A percentile compares a stretch with the other conserved stretches of the same genome.
Evolutionary conservation across 2,888 invertebrate species (phyloP).

Genomic region (Drosophila dives): DNA sequence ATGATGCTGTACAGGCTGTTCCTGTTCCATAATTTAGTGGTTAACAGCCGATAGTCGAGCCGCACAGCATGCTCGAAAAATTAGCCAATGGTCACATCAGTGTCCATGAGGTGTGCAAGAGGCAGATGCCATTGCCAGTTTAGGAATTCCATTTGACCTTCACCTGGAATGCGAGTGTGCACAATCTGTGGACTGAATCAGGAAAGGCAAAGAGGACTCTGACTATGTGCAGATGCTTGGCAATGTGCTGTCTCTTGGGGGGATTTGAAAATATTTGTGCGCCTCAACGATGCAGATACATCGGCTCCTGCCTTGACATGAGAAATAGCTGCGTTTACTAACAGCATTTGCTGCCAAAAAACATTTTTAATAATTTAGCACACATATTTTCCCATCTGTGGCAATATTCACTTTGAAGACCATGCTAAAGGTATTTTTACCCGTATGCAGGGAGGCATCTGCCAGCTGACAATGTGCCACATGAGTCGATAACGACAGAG

Average conservation of each 20-base stretch:
- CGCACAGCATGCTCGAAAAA: conserved; percentile 37
- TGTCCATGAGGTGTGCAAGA: conserved; percentile 39
- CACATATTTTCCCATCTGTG: conserved; percentile 71
- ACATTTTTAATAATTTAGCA: conserved; percentile 76
- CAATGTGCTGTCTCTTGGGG: conserved; percentile 42
- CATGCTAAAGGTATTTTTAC: conserved; percentile 55
- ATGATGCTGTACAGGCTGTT: background rate
- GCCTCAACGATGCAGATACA: conserved; percentile 61
- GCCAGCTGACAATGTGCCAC: conserved; percentile 22
- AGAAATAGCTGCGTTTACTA: conserved; percentile 65
- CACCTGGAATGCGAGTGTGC: conserved; percentile 66
- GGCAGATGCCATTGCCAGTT: conserved; percentile 32
- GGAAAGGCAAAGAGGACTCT: conserved; percentile 27
- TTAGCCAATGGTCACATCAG: conserved; percentile 62
- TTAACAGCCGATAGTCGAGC: background rate
- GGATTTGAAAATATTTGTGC: conserved; percentile 73
- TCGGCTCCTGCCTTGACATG: conserved; percentile 35
- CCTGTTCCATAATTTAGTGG: background rate
- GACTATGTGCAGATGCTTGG: conserved; percentile 41
- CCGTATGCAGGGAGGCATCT: conserved; percentile 13
- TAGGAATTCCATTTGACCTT: conserved; percentile 70
- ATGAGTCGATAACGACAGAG: conserved; percentile 48
- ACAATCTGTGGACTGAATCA: conserved; percentile 18
- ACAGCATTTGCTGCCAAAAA: conserved; percentile 71
- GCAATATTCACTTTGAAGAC: conserved; percentile 70